Conservation (phyloP, 2,888 invertebrate species). For the Oxytorus armatus region DNA sequence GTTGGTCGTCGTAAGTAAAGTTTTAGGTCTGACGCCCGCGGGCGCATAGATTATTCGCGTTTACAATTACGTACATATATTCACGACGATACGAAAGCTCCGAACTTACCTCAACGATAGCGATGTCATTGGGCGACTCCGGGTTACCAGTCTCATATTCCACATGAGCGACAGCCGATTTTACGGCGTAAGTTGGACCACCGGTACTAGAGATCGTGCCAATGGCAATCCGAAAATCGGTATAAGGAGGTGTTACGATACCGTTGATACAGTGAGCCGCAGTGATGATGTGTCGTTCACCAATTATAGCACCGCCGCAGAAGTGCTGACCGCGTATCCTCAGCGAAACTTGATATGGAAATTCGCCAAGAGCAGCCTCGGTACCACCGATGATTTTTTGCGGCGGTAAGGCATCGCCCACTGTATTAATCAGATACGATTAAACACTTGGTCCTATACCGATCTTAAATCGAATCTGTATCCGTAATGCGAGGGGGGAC, state of each 20-base stretch:
- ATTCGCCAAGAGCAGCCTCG: conserved; percentile 13
- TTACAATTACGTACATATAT: too few relatives aligned
- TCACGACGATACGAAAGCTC: too few relatives aligned
- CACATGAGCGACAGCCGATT: background rate
- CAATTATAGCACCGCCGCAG: conserved; percentile 48
- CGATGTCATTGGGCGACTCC: conserved; percentile 7
- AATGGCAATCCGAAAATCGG: background rate
- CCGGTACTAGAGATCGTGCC: background rate
- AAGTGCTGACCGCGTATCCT: background rate
- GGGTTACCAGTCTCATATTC: background rate
- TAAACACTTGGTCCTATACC: too few relatives aligned
- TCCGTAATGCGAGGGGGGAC: too few relatives aligned
- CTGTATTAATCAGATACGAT: conserved; percentile 9
- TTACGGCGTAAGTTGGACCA: conserved; percentile 4
- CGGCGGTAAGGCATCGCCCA: conserved; percentile 15
- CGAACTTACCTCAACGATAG: conserved; percentile 3
- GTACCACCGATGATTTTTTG: conserved; percentile 42
- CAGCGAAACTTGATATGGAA: conserved; percentile 52
- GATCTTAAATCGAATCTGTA: too few relatives aligned
- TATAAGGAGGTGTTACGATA: background rate
- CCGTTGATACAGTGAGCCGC: conserved; percentile 52
- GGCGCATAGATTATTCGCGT: too few relatives aligned
- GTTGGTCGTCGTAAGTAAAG: too few relatives aligned
- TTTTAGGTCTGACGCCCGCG: too few relatives aligned
- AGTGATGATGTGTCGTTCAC: conserved; percentile 27